These are phyloP conservation scores for Perca flavescens DNA, from an alignment of 2,113 vertebrate species.

Conservation along the genomic window DNA sequence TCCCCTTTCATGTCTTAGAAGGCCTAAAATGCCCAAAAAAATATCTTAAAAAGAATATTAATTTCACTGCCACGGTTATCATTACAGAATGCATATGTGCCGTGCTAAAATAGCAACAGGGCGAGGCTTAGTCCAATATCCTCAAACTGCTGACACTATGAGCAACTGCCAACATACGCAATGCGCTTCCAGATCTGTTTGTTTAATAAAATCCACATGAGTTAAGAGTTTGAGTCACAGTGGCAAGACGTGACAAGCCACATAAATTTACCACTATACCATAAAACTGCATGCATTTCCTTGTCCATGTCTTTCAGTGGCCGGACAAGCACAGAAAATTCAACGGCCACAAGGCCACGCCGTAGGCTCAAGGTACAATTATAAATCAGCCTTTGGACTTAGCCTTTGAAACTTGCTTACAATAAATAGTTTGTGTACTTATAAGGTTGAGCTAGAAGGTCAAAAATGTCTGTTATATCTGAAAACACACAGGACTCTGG, in stretches of 20 bases:
- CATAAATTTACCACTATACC: background rate
- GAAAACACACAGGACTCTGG: background rate
- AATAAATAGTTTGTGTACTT: slow-evolving; percentile 48
- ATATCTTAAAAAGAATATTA: too few relatives aligned
- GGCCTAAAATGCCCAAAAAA: too few relatives aligned
- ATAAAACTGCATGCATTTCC: background rate
- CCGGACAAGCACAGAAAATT: too few relatives aligned
- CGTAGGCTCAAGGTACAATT: too few relatives aligned
- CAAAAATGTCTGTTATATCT: slow-evolving; percentile 9
- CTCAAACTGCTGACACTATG: background rate
- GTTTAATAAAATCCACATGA: slow-evolving; percentile 11
- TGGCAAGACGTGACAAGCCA: slow-evolving; percentile 12
- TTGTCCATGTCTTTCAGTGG: too few relatives aligned
- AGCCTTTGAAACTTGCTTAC: slow-evolving; percentile 36
- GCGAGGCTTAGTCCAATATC: background rate
- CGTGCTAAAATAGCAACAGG: background rate
- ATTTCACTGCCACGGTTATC: background rate
- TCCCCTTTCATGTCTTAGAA: too few relatives aligned
- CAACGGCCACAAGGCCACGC: too few relatives aligned
- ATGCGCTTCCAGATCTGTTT: background rate
- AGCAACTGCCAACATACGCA: slow-evolving; percentile 38
- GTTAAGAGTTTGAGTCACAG: slow-evolving; percentile 21
- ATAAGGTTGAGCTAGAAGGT: slow-evolving; percentile 39
- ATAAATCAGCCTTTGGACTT: background rate
- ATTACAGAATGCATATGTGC: background rate